These are phyloP conservation scores for Pterostichus madidus DNA, from an alignment of 2,888 invertebrate genomes.

Conservation along the genomic window DNA sequence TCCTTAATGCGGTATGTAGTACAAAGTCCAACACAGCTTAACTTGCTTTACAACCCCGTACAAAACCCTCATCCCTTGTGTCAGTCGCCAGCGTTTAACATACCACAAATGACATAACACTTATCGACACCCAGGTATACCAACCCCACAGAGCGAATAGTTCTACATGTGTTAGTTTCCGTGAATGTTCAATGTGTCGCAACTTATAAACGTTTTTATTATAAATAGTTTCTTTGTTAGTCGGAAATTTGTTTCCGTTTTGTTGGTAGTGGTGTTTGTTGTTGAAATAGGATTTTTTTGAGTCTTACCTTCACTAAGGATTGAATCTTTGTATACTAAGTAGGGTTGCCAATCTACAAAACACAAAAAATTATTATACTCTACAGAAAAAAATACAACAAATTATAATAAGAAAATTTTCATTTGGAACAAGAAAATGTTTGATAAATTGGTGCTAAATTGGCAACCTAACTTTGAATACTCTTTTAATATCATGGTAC, in stretches of 20 bases:
- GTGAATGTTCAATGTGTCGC: background rate
- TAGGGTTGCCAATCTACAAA: conserved; percentile 66
- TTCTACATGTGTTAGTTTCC: conserved; percentile 13
- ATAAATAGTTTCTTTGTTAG: conserved; percentile 40
- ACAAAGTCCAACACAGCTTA: conserved; percentile 59
- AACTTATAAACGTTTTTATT: conserved; percentile 11
- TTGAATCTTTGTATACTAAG: conserved; percentile 63
- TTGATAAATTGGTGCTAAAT: background rate
- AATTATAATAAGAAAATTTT: background rate
- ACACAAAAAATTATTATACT: conserved; percentile 58
- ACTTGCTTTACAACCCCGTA: conserved; percentile 27
- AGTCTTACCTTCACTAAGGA: conserved; percentile 64
- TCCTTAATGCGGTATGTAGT: conserved; percentile 32
- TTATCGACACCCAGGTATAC: conserved; percentile 48
- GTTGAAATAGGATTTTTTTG: conserved; percentile 22
- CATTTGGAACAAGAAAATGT: background rate
- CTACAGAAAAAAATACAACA: conserved; percentile 18
- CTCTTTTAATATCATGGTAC: no score
- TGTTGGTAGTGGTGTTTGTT: conserved; percentile 9
- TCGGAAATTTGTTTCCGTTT: conserved; percentile 18
- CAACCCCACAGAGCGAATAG: background rate
- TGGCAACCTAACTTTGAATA: conserved; percentile 31
- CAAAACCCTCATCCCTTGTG: conserved; percentile 48
- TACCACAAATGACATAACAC: conserved; percentile 66
- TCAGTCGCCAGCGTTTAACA: conserved; percentile 33